Base-by-base conservation (phyloP, 2,113 vertebrate genomes). In the Progne subis region DNA sequence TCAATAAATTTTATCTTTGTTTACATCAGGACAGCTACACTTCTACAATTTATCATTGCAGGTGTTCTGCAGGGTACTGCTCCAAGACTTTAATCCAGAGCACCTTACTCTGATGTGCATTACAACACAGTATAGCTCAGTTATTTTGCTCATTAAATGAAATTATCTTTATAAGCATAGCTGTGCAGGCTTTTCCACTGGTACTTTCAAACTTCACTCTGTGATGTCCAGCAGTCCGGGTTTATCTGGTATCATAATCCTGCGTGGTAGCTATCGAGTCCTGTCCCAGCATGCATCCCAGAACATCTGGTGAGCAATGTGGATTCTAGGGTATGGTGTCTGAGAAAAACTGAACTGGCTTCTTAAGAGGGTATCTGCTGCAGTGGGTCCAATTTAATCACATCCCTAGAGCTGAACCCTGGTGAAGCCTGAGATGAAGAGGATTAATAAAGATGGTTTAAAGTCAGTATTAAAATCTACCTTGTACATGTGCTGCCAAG, bases 241-340 rank as follows among this genome's bases (percentile, higher is more conserved):
- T 55, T 86, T 81, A 84, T 65, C 47, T 52, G 49, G 12, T 81
- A 34, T 41, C 39, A 11, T 43, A 74, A 67, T 44, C 12, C 31
- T 56, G 37, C 3, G 1, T 2, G 2, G 9, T 68, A 69, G 16
- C 41, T 82, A 23, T 41, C 0, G 2, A 20, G 8, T 57, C 18
- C 64, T 68, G 41, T 69, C 19, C 53, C 65, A 91, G 5, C 43
- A 61, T 1, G 2, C 19, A 55, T 10, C 26, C 69, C 41, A 76
- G 24, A 80, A 46, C 12, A 63, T 16, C 47, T 47, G 19, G 24
- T 86, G 10, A 84, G 55, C 24, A 69, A n/a, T 3, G 5, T 11
- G 10, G 14, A 34, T 53, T 70, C 8, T 1, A 5, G 8, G 13
- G 9, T 29, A 31, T 1, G 2, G 11, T n/a, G 24, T n/a, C 46